Percentiles rank a stretch among this genome's conserved stretches.
Conservation (phyloP, 2,113 vertebrate genomes). For the Danionella cerebrum region DNA sequence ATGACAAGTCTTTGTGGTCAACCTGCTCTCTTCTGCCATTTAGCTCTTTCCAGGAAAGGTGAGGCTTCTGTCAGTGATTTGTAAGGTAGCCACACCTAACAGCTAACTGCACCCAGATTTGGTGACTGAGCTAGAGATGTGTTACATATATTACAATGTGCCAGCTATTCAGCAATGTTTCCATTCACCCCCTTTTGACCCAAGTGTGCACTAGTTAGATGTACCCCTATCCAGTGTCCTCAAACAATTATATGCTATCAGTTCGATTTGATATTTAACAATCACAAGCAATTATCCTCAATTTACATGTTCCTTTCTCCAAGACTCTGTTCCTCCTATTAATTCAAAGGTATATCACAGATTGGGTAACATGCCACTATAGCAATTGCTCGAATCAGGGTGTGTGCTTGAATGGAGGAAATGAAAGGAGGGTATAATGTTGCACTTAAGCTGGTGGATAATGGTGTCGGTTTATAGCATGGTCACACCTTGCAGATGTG, state of each 20-base stretch:
- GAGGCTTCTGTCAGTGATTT: constrained; percentile 8
- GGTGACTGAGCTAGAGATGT: constrained; percentile 5
- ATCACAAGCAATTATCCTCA: neutral
- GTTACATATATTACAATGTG: constrained; percentile 26
- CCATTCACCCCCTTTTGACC: constrained; percentile 10
- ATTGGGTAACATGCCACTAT: neutral
- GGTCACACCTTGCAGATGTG: neutral
- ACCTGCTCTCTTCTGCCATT: constrained; percentile 18
- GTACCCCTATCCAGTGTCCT: neutral
- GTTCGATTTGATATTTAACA: neutral
- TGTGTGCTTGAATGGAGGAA: constrained; percentile 9
- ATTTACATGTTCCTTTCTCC: neutral
- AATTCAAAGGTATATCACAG: constrained; percentile 1
- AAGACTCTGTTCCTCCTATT: neutral
- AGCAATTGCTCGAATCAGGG: neutral
- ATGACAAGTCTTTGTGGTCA: neutral
- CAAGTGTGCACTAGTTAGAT: constrained; percentile 10
- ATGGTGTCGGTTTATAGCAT: constrained; percentile 1
- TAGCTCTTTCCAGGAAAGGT: constrained; percentile 13
- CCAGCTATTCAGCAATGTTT: constrained; percentile 30
- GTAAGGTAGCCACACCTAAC: constrained; percentile 29
- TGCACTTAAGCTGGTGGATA: neutral
- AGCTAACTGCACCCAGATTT: constrained; percentile 10
- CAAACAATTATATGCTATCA: neutral
- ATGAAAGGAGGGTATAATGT: constrained; percentile 2